phyloP scores from a whole-genome alignment of 1,140 invertebrate genomes.

The Zaprionus kolodkinae region DNA sequence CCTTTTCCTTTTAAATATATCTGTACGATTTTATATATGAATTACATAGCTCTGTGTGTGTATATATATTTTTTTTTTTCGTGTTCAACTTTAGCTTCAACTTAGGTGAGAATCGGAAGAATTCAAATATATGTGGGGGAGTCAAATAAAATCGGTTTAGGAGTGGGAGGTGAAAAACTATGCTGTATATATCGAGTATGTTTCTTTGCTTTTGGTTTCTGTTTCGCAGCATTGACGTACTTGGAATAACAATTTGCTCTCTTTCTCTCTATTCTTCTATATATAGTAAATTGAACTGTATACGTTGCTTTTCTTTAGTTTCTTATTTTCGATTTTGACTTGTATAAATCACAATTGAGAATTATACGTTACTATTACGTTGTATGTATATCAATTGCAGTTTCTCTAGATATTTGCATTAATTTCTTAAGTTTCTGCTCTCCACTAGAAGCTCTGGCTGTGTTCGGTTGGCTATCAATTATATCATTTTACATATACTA shows the following conservation, averaged over 20 bases:
- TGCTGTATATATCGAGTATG: not conserved
- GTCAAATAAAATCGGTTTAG: not conserved
- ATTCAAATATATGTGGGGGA: not conserved
- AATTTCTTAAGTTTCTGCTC: conserved; percentile 27
- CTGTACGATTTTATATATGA: conserved; percentile 20
- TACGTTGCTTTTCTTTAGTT: conserved; percentile 19
- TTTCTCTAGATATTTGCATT: conserved; percentile 34
- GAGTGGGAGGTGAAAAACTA: not conserved
- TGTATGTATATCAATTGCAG: conserved; percentile 24
- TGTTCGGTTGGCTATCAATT: conserved; percentile 57
- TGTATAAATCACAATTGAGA: conserved; percentile 36
- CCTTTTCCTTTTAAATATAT: conserved; percentile 46
- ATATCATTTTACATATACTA: conserved; percentile 2
- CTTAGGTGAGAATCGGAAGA: conserved; percentile 23
- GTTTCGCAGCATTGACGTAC: conserved; percentile 4
- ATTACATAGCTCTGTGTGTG: conserved; percentile 3
- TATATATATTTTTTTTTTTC: not conserved
- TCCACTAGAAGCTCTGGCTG: conserved; percentile 62
- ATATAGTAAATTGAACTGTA: conserved; percentile 23
- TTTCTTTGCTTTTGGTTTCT: not conserved
- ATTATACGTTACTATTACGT: conserved; percentile 10
- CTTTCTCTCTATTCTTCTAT: conserved; percentile 10
- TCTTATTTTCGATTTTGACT: conserved; percentile 16
- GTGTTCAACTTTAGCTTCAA: conserved; percentile 17
- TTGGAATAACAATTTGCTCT: conserved; percentile 6